Base-by-base conservation (phyloP, 2,888 invertebrate species). In the Cistogaster globosa region DNA sequence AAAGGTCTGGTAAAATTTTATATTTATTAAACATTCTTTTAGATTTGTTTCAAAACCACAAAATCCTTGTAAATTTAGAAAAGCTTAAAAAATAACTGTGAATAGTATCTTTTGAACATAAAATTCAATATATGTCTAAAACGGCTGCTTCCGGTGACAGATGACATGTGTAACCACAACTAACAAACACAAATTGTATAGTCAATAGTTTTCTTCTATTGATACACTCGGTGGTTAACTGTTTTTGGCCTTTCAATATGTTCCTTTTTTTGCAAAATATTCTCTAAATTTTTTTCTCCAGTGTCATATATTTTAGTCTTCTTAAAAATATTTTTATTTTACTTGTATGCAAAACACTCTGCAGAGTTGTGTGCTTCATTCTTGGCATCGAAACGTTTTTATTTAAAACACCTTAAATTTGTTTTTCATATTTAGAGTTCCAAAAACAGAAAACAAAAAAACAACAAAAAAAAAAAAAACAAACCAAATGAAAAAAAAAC, bases 81-180 rank as follows among this genome's bases (percentile, higher is more conserved):
- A 2, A 32, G 32, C 12, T 69, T 42, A 48, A 57, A 71, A 57
- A 20, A 36, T 20, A 32, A 32, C 32, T 1, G n/a, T 5, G 53
- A 42, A 53, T 71, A 36, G 18, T 67, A 71, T 58, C 53, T 69
- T 74, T 75, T 26, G 58, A 71, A 67, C 55, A 85, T 85, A 85
- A 85, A 85, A 82, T 86, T 84, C 86, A 86, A 86, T 86, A 86
- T 71, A 84, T 76, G 86, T 84, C 84, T 79, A 86, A 86, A 86
- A 82, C 81, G 81, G 84, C 86, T 86, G 86, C 78, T 85, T 84
- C 86, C 81, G 81, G 81, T 84, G 86, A 86, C 86, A 86, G 77
- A 86, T 84, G 84, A 82, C 85, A 85, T 85, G 85, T 85, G 85
- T 82, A 85, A 85, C 85, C 85, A 71, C 85, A 85, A 55, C 71